Evolutionary conservation across 2,113 vertebrate genomes (phyloP), one percentile per base, ranked within the genome.

Genomic region (Ardeotis arabs): DNA sequence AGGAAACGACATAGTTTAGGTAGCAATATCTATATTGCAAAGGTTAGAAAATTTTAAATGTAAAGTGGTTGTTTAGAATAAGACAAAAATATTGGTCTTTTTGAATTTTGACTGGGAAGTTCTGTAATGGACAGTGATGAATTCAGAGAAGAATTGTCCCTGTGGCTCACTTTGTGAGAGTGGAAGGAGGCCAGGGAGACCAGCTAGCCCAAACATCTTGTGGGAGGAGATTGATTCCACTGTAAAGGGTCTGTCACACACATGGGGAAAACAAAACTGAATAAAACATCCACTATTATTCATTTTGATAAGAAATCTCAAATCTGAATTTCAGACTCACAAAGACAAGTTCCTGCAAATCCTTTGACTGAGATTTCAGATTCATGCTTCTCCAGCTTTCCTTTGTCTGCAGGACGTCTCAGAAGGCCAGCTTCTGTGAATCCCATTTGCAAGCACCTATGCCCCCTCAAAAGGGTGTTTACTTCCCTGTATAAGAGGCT

Each of bases 141-240:
- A 59, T 50, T 55, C 52, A 56, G 20, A 62, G 28, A 33, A 58
- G 74, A 87, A 68, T 9, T 23, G 4, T 55, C 5, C 59, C 9
- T 8, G 12, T 22, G 20, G 12, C 31, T 62, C 27, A 8, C 4
- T 50, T 68, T 35, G 19, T 45, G 20, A 78, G 23, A 83, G 12
- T 7, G 2, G 27, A 29, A 15, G 20, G 14, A 37, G 9, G 17
- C 22, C 64, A 27, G 41, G 19, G 14, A 37, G 16, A 60, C 4
- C 17, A 77, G 12, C 8, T n/a, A 55, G 10, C 31, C 41, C 1
- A 0, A 50, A 50, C 1, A 0, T 22, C 55, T 59, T 59, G 12
- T 39, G 6, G 3, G 6, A 59, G 29, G 12, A 73, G 14, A 25
- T 25, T 3, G 72, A 44, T 78, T 78, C 47, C 9, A 5, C 20